Percentiles rank a stretch among this genome's conserved stretches.
phyloP scores from a whole-genome alignment of 2,888 invertebrate species.

The Hofmannophila pseudospretella region DNA sequence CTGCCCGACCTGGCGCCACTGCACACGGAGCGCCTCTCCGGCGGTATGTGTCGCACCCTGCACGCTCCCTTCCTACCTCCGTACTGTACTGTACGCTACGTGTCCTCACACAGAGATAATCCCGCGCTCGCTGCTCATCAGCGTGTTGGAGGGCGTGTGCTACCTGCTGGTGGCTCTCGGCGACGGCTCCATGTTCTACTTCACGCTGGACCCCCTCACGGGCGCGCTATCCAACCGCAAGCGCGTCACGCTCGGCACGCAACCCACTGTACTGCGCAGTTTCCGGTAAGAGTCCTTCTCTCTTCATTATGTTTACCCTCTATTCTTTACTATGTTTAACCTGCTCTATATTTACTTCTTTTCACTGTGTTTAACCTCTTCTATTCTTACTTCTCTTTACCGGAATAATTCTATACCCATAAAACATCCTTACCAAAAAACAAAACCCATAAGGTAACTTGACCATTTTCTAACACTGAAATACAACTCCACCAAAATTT shows the following conservation, averaged over 20 bases:
- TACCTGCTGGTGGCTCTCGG: slow-evolving; percentile 95
- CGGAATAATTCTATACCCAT: too few species aligned
- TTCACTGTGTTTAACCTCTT: too few species aligned
- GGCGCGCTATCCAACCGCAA: slow-evolving; percentile 92
- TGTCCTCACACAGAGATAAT: slow-evolving; percentile 86
- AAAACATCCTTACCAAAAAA: too few species aligned
- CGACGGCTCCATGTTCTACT: slow-evolving; percentile 98
- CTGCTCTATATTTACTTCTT: too few species aligned
- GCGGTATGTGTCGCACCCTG: slow-evolving; percentile 73
- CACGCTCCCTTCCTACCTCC: too few species aligned
- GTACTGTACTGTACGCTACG: too few species aligned
- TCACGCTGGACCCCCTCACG: slow-evolving; percentile 85
- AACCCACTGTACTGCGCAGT: slow-evolving; percentile 94
- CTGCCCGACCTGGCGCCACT: slow-evolving; percentile 89
- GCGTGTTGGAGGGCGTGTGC: slow-evolving; percentile 94
- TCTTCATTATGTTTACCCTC: too few species aligned
- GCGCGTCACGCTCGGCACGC: slow-evolving; percentile 97
- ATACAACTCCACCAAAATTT: too few species aligned
- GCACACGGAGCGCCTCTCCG: slow-evolving; percentile 92
- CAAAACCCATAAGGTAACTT: too few species aligned
- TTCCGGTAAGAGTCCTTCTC: slow-evolving; percentile 79
- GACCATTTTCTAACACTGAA: too few species aligned
- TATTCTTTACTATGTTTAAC: too few species aligned
- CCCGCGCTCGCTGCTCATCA: slow-evolving; percentile 96
- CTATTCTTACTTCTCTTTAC: too few species aligned